Evolutionary conservation across 35 echinoderm and acorn worm genomes (phyloP), one percentile per base, ranked within the genome.

Genomic region (Lytechinus variegatus): DNA sequence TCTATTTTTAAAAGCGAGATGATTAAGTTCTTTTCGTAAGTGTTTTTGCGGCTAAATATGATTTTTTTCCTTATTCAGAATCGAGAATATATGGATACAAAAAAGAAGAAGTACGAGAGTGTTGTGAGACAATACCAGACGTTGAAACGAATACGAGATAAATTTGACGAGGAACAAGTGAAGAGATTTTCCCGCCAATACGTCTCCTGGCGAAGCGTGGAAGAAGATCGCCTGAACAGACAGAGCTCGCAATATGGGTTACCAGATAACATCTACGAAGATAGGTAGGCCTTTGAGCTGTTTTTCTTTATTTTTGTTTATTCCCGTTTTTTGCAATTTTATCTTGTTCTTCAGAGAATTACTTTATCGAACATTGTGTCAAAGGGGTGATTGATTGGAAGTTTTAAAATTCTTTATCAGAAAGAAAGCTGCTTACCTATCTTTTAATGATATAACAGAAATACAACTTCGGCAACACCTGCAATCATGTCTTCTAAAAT

Each of bases 81-180:
- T 7, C 66, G 66, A 79, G 19, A 79, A 79, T 24, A 0, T 5
- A 4, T 7, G 1, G 0, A 79, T n/a, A 7, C 66, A 24, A 16
- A 95, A 14, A 94, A 95, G 72, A 79, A 79, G 24, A 28, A 58
- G 54, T 87, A 86, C 24, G 95, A 96, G 86, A 97, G 96, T 87
- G 57, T 95, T 8, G 27, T 94, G 10, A 72, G 89, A 53, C 97
- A 98, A 87, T 96, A 96, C 52, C 86, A 55, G 88, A 93, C 86
- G 33, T 56, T 98, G 27, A 98, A 98, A 90, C 14, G 87, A 11
- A 96, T 96, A 16, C 58, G 97, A 94, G 97, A 97, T 91, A 66
- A 94, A 52, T 99, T 99, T 89, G 98, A 99, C 56, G 97, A 97
- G 60, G 98, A 99, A 44, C 98, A 99, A 94, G 98, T 99, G 16